Base-by-base conservation (phyloP, 1,140 invertebrate species). In the Potamilus streckersoni region DNA sequence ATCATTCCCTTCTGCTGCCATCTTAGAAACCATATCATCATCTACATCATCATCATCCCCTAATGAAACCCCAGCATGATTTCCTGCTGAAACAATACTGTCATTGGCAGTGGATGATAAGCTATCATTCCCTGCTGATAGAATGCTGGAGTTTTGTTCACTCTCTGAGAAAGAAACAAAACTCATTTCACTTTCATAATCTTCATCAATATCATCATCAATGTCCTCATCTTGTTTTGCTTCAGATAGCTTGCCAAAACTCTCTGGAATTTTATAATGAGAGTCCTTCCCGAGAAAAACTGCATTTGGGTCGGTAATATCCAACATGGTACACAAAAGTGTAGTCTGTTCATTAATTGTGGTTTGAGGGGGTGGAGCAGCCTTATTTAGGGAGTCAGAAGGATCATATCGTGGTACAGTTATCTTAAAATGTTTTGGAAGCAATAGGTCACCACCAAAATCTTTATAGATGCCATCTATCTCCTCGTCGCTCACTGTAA, bases 301-400 rank as follows among this genome's bases (percentile, higher is more conserved):
- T 57, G 83, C 81, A 79, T 92, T 89, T 2, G 96, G 95, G 91
- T 97, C 95, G 78, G 93, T 93, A 19, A 97, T 92, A 13, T 92
- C 92, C 20, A 98, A 88, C 85, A 91, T 93, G 20, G 94, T 91
- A 91, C 96, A 98, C 70, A 98, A 93, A n/a, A n/a, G n/a, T 61
- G 92, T 85, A 13, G 96, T 97, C 89, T 98, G 97, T 20, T 94
- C 92, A 91, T 98, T 98, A 12, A 82, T 77, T 31, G 74, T 73
- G 13, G 68, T 69, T 16, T 78, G n/a, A 16, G 79, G 72, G 8
- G 8, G 8, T 19, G 58, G 38, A 14, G 63, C 80, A 57, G 85
- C 74, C 61, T 73, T 79, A 49, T 85, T 81, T 61, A 85, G 79
- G 15, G 76, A 73, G 6, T 55, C 49, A 13, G 66, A 71, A 16